Base-by-base conservation (phyloP, 2,797 vertebrate species). In the Neomorphus geoffroyi region DNA sequence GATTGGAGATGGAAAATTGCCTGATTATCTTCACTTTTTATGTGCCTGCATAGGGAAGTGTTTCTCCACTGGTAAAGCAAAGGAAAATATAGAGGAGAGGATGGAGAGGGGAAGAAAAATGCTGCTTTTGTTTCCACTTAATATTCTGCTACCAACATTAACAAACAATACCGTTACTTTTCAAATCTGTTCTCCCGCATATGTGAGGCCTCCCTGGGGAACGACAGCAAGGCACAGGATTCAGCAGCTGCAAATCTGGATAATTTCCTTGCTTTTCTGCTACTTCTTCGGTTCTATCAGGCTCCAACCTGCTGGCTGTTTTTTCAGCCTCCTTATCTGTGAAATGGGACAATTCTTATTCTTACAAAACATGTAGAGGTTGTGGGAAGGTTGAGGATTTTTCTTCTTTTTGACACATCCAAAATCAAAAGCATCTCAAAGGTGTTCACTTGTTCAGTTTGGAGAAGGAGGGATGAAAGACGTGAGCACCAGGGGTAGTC, bases 1-100 rank as follows among this genome's bases (percentile, higher is more conserved):
- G 69, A 56, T 24, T 80, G n/a, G 65, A 88, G 87, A 83, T 71
- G 50, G 85, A 80, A 93, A 90, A 91, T 80, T 78, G 74, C 62
- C 88, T 53, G 75, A 77, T 87, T 86, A 80, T 86, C 69, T 85
- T 85, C 57, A 48, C 45, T 73, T 58, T 51, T 77, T 50, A 45
- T 73, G 16, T 35, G 64, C 70, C 53, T 83, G 51, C 10, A 0
- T 12, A 33, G 50, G 69, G 57, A 86, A 61, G 6, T 9, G 18
- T 41, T 94, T 85, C 51, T 33, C 41, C 4, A 9, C 33, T 12
- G 12, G 7, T 46, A 37, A 91, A 62, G 39, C 0, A 0, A 58
- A 30, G 24, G 32, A 45, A 82, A 89, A 70, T 37, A 22, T 11
- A 79, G 82, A 41, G 35, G 39, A 85, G 53, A 66, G 35, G 35